Percentiles rank a stretch among this genome's conserved stretches.
These are phyloP conservation scores for Phaenicophaeus curvirostris DNA, from an alignment of 2,797 vertebrate species.

Conservation along the genomic window DNA sequence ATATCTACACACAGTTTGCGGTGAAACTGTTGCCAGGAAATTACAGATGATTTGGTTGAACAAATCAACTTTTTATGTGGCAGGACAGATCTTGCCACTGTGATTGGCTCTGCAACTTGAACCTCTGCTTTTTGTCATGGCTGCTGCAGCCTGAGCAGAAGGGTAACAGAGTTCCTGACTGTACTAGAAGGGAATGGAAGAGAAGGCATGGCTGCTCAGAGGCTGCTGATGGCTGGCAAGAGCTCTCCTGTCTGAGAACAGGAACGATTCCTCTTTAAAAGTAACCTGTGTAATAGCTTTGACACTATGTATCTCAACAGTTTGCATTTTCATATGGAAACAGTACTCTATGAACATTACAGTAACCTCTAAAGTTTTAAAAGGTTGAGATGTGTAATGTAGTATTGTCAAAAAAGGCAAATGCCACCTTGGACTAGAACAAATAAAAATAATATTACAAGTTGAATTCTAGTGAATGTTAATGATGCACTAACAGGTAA, in stretches of 20 bases:
- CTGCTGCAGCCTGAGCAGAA: rapidly evolving
- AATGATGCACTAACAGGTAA: background rate
- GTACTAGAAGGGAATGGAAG: background rate
- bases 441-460: background rate
- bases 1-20: background rate
- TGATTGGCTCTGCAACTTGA: background rate
- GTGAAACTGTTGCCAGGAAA: background rate
- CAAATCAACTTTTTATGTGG: rapidly evolving
- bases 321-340: background rate
- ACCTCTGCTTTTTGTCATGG: background rate
- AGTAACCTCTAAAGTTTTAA: background rate
- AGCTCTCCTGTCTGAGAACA: background rate
- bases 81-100: background rate
- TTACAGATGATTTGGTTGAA: background rate
- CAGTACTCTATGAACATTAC: background rate
- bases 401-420: background rate
- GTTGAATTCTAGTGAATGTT: background rate
- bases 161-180: background rate
- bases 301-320: background rate
- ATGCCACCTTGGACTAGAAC: background rate
- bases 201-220: rapidly evolving
- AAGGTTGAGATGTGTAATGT: background rate
- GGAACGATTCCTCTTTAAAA: background rate
- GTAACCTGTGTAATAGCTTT: background rate
- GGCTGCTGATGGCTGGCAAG: background rate